Base-by-base conservation (phyloP, 2,113 vertebrate genomes). In the Corythaeola cristata region DNA sequence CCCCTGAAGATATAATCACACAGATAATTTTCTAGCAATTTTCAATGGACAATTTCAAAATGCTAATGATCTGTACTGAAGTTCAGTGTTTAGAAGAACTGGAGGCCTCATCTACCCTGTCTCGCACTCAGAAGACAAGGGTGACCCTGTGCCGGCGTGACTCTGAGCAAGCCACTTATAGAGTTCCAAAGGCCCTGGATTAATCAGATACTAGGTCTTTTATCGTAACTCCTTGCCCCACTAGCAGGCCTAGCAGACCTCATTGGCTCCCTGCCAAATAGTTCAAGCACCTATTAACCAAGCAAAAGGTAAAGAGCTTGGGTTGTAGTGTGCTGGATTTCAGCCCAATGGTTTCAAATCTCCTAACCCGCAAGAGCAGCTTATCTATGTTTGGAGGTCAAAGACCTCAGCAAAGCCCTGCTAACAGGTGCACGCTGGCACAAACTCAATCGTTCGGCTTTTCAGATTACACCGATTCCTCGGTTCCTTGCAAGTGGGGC, bases 241-340 rank as follows among this genome's bases (percentile, higher is more conserved):
- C 41, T 10, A 1, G 2, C 35, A 69, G 92, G 69, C 52, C 83
- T n/a, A 63, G 85, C 59, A 96, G 95, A 82, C 89, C 91, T 96
- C 58, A 3, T 2, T 97, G 97, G 94, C 88, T 73, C 45, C 69
- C 53, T 39, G 84, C 96, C 97, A 97, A 95, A 94, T 95, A 96
- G 96, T 96, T 97, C 89, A 97, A 96, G 97, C 88, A 94, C 94
- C 93, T 97, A 85, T 97, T 97, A 97, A 80, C 91, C 52, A 87
- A 60, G 19, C 16, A 90, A 92, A 89, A 96, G 67, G 92, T 97
- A 97, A 97, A 95, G 95, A 94, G 93, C 96, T 97, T 97, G 95
- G 73, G 55, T 62, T 75, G 60, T 67, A 95, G 83, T 0, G 1
- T 45, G 88, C 76, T 96, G 93, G 92, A 96, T 90, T 94, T 89